Evolutionary conservation across 1,140 invertebrate genomes (phyloP), one percentile per base, ranked within the genome.

Genomic region (Agraylea sexmaculata): DNA sequence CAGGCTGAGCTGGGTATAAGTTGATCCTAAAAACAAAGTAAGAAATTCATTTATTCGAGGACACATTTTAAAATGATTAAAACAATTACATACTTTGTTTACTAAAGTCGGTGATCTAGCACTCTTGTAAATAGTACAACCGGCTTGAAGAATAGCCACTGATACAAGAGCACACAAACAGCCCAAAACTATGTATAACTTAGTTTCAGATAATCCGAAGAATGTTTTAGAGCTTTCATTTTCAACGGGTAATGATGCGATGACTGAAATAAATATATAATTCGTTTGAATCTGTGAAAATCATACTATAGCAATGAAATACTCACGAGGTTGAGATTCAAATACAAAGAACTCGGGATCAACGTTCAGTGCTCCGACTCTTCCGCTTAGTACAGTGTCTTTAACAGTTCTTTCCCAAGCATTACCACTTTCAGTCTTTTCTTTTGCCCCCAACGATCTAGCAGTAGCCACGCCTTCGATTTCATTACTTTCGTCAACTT

Each of bases 111-210:
- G 65, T 17, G 71, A 67, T 46, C 73, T 74, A 2, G 73, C 73
- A 1, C 74, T 74, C 51, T 74, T 77, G 56, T 82, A 83, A 42
- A 92, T 74, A 1, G 86, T 91, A 54, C 86, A 87, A 27, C 68
- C 75, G 3, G 86, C 87, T 65, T 92, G 88, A 13, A 91, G 66
- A 2, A 91, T 47, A 10, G 83, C 81, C 6, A 92, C 68, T 6
- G 87, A 62, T 10, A 89, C 64, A 36, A 93, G 59, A 1, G 83
- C 85, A 10, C 71, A 76, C 40, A 91, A 76, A 43, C 85, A 83
- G 6, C 79, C 87, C 28, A 87, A 66, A 8, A 91, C 81, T 43
- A 86, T 79, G 64, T 86, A 89, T 38, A 88, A 62, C 51, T 86
- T 84, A 2, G 76, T 76, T 49, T 72, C 73, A 1, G 78, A 72